Percentiles rank a stretch among this genome's conserved stretches.
These are phyloP conservation scores for Erebia aethiops DNA, from an alignment of 2,888 invertebrate genomes.

Conservation along the genomic window DNA sequence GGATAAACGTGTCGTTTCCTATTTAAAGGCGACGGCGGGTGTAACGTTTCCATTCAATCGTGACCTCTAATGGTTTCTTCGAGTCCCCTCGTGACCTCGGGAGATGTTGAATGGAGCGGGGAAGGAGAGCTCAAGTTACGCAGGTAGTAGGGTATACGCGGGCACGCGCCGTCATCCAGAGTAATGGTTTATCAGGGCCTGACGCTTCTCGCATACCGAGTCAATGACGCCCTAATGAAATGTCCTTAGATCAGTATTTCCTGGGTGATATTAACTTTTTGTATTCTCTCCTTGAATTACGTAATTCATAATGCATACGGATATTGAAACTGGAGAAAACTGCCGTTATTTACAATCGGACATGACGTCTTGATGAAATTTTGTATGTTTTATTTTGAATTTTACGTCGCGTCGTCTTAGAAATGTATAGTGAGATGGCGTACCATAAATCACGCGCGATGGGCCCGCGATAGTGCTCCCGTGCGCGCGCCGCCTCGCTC, in stretches of 20 bases:
- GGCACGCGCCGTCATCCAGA: constrained; percentile 78
- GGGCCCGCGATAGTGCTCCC: constrained; percentile 71
- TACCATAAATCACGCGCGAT: constrained; percentile 74
- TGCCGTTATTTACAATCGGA: constrained; percentile 38
- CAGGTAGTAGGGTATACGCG: constrained; percentile 55
- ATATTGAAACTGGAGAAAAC: not conserved
- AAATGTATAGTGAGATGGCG: constrained; percentile 57
- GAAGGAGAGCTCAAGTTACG: constrained; percentile 46
- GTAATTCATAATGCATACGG: not conserved
- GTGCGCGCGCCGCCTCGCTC: constrained; percentile 44
- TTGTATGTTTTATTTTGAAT: constrained; percentile 50
- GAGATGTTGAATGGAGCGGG: constrained; percentile 44
- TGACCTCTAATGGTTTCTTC: constrained; percentile 58
- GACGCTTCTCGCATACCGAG: constrained; percentile 55
- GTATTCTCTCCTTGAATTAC: not conserved
- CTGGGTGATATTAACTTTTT: constrained; percentile 55
- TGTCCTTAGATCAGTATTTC: constrained; percentile 56
- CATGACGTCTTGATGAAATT: constrained; percentile 43
- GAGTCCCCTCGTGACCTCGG: constrained; percentile 48
- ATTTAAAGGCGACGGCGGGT: constrained; percentile 80
- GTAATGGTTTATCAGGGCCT: constrained; percentile 72
- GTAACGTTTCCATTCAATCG: constrained; percentile 66
- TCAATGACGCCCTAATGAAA: constrained; percentile 77
- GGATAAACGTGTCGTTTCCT: constrained; percentile 84
- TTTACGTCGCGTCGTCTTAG: constrained; percentile 47